Evolutionary conservation across 2,113 vertebrate genomes (phyloP).

Genomic region (Miniopterus natalensis): DNA sequence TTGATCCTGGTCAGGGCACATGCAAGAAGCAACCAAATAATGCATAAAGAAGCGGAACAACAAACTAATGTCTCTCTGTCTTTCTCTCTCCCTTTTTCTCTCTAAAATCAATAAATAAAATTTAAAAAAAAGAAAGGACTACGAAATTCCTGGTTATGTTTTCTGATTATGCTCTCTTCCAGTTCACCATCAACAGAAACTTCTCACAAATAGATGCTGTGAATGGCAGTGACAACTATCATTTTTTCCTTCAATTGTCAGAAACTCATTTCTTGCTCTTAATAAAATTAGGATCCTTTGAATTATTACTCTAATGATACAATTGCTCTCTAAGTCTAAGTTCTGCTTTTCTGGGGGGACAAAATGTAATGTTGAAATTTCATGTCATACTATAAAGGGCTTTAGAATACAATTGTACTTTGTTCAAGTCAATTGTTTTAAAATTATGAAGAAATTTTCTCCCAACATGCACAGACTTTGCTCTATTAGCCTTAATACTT

Average conservation of each 20-base stretch:
- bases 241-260: neutral
- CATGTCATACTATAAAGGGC: neutral
- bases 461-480: neutral
- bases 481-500: neutral
- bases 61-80: too few relatives aligned
- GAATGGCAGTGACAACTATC: neutral
- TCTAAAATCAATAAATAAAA: too few relatives aligned
- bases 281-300: constrained; percentile 38
- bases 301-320: neutral
- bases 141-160: neutral
- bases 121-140: too few relatives aligned
- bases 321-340: constrained; percentile 15
- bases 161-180: neutral
- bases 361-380: neutral
- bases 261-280: constrained; percentile 20
- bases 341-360: neutral
- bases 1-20: too few relatives aligned
- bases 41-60: too few relatives aligned
- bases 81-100: too few relatives aligned
- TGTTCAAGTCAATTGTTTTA: neutral
- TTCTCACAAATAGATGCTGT: neutral
- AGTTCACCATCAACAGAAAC: neutral
- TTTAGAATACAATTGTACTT: neutral
- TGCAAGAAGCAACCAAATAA: too few relatives aligned
- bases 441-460: constrained; percentile 13